Base-by-base conservation (phyloP, 2,113 vertebrate genomes). In the Saimiri boliviensis region DNA sequence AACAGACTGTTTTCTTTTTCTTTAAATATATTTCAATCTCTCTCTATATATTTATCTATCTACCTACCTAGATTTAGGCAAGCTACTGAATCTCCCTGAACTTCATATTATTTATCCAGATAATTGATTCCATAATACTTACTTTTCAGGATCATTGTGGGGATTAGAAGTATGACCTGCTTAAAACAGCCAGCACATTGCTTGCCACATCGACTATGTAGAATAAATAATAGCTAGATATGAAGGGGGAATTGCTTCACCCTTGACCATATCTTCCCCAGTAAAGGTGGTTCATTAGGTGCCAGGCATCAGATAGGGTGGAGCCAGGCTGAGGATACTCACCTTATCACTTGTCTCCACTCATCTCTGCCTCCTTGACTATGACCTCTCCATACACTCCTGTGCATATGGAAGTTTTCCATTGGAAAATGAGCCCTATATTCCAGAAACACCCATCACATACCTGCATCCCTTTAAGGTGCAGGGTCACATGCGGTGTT, bases 401-500 rank as follows among this genome's bases (percentile, higher is more conserved):
- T 0, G 5, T 2, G 47, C 42, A 40, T 30, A 8, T 4, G 2
- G 17, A 40, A 40, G 20, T 23, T 63, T 27, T 81, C 76, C 14
- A 2, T 4, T 3, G 2, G 63, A 35, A 77, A 80, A 74, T 1
- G 37, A 40, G 6, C 21, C 9, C 0, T 1, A 1, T 2, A 2
- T 20, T 52, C 37, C 14, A 27, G 89, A 37, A 42, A 30, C 21
- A 30, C 23, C 71, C 49, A n/a, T 32, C 32, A 30, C 11, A 47
- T 52, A 0, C 9, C 32, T 92, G 42, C 6, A 0, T 37, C 42
- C 70, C 70, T 76, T 37, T 5, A 10, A 63, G 85, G 37, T 6
- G 14, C 16, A 17, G 6, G 13, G 40, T 8, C 9, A 30, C 40
- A 0, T 11, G 45, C 21, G 5, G 2, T 35, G 42, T 17, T 40